These are phyloP conservation scores for Mnemiopsis leidyi DNA, from an alignment of 37 sponge, comb jelly and placozoan genomes.

Conservation along the genomic window DNA sequence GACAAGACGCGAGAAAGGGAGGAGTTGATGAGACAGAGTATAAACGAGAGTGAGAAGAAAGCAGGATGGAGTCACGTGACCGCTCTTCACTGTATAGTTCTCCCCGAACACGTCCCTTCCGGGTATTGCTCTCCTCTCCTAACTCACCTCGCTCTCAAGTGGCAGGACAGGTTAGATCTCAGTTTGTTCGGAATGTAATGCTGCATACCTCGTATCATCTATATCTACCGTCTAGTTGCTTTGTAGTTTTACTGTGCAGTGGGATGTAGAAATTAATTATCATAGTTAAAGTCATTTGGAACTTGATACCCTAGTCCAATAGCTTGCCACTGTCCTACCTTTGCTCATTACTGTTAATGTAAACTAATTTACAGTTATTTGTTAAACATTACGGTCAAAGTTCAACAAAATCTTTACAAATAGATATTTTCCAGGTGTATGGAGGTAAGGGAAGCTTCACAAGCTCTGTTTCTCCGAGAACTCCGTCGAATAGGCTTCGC, in stretches of 20 bases:
- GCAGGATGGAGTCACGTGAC: slow-evolving; percentile 64
- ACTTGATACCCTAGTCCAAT: no score
- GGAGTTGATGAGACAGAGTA: slow-evolving; percentile 41
- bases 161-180: slow-evolving; percentile 56
- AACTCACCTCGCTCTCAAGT: slow-evolving; percentile 47
- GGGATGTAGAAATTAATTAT: no score
- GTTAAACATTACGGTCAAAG: no score
- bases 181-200: no score
- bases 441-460: slow-evolving; percentile 57
- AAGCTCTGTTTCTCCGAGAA: slow-evolving; percentile 54
- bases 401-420: no score
- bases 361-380: no score
- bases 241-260: no score
- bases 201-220: no score
- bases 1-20: not conserved
- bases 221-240: no score
- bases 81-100: slow-evolving; percentile 48
- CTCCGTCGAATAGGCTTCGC: slow-evolving; percentile 28
- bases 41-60: slow-evolving; percentile 64
- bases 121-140: slow-evolving; percentile 59
- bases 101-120: slow-evolving; percentile 39
- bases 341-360: no score
- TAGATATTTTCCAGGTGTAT: slow-evolving; percentile 23
- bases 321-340: no score
- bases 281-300: no score